Evolutionary conservation across 1,140 invertebrate genomes (phyloP).

Genomic region (Drosophila quadrilineata): DNA sequence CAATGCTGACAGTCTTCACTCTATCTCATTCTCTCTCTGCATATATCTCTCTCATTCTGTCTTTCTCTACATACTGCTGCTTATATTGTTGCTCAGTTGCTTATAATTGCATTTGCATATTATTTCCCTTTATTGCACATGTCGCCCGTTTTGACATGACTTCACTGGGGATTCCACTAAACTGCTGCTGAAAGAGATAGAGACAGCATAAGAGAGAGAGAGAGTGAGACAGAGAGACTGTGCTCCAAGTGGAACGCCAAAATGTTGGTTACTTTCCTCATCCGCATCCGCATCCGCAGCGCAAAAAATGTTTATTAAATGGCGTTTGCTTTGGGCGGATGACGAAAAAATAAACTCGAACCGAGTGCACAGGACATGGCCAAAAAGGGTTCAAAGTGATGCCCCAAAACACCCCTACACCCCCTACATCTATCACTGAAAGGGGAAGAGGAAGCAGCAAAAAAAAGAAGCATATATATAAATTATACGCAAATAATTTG

Average conservation of each 20-base stretch:
- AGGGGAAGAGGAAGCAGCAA: slow-evolving; percentile 21
- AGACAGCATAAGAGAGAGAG: neutral
- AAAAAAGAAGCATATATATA: slow-evolving; percentile 22
- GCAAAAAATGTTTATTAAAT: slow-evolving; percentile 73
- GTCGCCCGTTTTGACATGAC: slow-evolving; percentile 68
- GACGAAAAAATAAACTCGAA: slow-evolving; percentile 1
- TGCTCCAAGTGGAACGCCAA: neutral
- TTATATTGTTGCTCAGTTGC: slow-evolving; percentile 63
- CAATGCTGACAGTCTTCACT: neutral
- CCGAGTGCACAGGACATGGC: too few species aligned
- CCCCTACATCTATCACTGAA: too few species aligned
- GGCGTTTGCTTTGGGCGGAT: slow-evolving; percentile 57
- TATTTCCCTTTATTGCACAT: slow-evolving; percentile 78
- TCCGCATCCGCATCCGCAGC: too few species aligned
- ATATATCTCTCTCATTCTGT: neutral
- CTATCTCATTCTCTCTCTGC: neutral
- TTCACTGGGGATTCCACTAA: slow-evolving; percentile 14
- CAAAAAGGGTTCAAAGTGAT: slow-evolving; percentile 68
- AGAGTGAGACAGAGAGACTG: neutral
- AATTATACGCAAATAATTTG: slow-evolving; percentile 71
- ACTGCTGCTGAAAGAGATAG: too few species aligned
- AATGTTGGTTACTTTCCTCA: slow-evolving; percentile 10
- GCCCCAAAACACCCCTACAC: too few species aligned
- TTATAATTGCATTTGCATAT: slow-evolving; percentile 79
- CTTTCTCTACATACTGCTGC: slow-evolving; percentile 4